These are phyloP conservation scores for Montipora capricornis DNA, from an alignment of 64 coral and sea anemone genomes.

Conservation along the genomic window DNA sequence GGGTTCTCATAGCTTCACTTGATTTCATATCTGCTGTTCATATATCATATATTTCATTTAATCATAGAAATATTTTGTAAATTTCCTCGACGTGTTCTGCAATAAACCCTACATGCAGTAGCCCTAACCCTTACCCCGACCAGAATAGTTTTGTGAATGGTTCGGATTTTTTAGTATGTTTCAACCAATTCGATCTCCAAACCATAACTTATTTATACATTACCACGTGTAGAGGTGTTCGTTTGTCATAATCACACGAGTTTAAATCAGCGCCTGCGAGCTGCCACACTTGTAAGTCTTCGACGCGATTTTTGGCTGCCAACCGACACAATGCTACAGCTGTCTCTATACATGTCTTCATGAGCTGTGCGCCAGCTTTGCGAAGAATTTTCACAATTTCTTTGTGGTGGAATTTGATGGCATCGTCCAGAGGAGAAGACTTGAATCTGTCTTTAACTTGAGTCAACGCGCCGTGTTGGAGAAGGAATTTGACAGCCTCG, in stretches of 20 bases:
- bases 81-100: too few relatives aligned
- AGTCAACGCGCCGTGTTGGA: conserved; percentile 66
- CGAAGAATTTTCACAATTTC: conserved; percentile 72
- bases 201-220: not conserved
- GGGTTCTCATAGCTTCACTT: too few relatives aligned
- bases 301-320: conserved; percentile 81
- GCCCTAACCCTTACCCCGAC: too few relatives aligned
- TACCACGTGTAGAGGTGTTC: conserved; percentile 90
- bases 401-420: conserved; percentile 82
- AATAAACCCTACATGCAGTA: too few relatives aligned
- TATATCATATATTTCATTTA: too few relatives aligned
- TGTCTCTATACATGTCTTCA: conserved; percentile 52
- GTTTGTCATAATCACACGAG: conserved; percentile 79
- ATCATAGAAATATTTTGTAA: too few relatives aligned
- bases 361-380: conserved; percentile 66
- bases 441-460: conserved; percentile 83
- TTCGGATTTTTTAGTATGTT: too few relatives aligned
- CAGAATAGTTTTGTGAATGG: too few relatives aligned
- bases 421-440: conserved; percentile 73
- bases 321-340: conserved; percentile 78
- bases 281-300: conserved; percentile 71
- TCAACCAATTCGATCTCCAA: not conserved
- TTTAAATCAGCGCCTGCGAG: conserved; percentile 84
- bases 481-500: conserved; percentile 70
- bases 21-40: too few relatives aligned